These are phyloP conservation scores for Rhea americana DNA, from an alignment of 2,113 vertebrate genomes.

Conservation along the genomic window DNA sequence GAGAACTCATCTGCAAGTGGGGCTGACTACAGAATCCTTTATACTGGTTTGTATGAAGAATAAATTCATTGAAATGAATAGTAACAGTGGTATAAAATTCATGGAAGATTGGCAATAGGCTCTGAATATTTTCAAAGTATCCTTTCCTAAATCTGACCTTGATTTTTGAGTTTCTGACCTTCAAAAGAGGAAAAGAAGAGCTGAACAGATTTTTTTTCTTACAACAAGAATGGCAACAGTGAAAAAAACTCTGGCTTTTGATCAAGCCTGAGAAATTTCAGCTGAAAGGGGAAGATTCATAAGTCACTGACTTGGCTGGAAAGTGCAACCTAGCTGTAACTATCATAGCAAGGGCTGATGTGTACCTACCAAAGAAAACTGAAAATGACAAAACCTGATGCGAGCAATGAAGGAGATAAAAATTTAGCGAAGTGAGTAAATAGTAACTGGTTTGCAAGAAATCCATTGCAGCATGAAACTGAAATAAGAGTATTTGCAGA, in stretches of 20 bases:
- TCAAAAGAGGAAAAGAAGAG: neutral
- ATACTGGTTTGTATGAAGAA: neutral
- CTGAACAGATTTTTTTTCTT: neutral
- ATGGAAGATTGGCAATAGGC: neutral
- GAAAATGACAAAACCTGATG: neutral
- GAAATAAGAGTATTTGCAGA: neutral
- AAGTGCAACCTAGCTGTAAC: neutral
- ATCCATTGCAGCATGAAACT: neutral
- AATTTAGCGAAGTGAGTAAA: neutral
- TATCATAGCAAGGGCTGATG: neutral
- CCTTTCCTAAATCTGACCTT: neutral
- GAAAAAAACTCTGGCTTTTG: neutral
- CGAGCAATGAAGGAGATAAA: neutral
- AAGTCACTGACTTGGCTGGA: neutral
- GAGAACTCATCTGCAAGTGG: neutral
- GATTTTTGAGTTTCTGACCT: neutral
- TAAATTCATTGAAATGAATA: neutral
- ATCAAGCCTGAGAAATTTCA: neutral
- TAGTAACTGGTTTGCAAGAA: neutral
- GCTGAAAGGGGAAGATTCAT: neutral
- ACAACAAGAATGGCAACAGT: neutral
- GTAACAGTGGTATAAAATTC: neutral
- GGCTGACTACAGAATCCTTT: neutral
- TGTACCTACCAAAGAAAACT: neutral
- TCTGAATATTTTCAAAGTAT: neutral